Evolutionary conservation across 2,888 invertebrate genomes (phyloP), one percentile per base, ranked within the genome.

Genomic region (Erebia epiphron): DNA sequence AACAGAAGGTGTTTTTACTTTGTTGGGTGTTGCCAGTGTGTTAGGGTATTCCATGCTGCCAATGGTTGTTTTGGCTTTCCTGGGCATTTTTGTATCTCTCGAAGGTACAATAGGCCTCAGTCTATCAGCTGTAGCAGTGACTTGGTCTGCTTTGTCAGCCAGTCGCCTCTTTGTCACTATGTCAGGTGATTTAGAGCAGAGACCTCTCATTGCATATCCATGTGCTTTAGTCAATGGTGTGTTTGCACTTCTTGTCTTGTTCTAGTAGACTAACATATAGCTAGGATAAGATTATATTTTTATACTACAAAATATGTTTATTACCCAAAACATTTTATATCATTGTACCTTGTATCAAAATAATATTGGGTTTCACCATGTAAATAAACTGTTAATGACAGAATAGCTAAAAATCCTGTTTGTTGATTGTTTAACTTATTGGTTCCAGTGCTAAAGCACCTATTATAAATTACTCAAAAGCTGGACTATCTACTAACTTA

Each of bases 1-100:
- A 14, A 88, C 94, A 41, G 95, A 94, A 79, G 95, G 95, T 69
- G 95, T 96, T 16, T 96, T 97, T 79, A 96, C 97, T 10, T 80
- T 97, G 63, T 94, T 96, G 7, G 96, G 97, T 80, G 97, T 98
- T 7, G 97, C 97, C 1, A 97, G 97, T 81, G 97, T 98, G 61
- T 92, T 99, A 71, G 99, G 99, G 5, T 99, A 99, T 86, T 98
- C 98, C 87, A 95, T 99, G 80, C 93, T 99, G 73, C 99, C 99
- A 0, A 97, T 99, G 93, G 97, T 98, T 16, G 95, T 95, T n/a
- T 93, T 99, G 49, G 97, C 98, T 8, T 95, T 96, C 10, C 80
- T 97, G 11, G 96, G 97, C 57, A 94, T 98, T 75, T 95, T 98
- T 79, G 87, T 97, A 46, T 95, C 96, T 9, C 91, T 99, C n/a